Evolutionary conservation across 2,113 vertebrate species (phyloP).

Genomic region (Corapipo altera): DNA sequence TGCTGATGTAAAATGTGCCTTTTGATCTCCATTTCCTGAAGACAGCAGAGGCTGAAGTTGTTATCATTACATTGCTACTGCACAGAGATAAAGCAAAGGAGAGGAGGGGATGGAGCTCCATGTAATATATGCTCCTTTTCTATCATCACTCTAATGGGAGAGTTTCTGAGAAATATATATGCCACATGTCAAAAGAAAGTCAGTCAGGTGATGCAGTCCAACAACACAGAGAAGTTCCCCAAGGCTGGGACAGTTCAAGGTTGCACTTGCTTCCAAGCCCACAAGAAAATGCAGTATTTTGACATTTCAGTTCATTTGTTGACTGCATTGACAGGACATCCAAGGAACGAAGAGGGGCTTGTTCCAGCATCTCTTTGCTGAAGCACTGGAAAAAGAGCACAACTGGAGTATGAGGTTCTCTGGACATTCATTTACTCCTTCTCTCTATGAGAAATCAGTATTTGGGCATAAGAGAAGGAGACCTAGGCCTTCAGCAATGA

Average conservation of each 20-base stretch:
- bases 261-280: background rate
- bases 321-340: background rate
- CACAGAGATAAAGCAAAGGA: background rate
- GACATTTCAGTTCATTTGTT: background rate
- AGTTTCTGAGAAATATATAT: background rate
- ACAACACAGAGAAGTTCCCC: accelerated
- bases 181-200: background rate
- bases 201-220: background rate
- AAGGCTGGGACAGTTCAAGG: background rate
- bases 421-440: background rate
- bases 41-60: background rate
- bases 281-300: background rate
- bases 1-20: background rate
- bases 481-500: background rate
- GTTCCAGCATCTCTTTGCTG: background rate
- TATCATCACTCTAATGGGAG: background rate
- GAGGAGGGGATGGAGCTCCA: background rate
- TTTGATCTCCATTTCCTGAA: slow-evolving; percentile 12
- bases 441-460: background rate
- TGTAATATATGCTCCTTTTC: background rate
- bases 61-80: background rate
- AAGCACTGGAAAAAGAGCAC: background rate
- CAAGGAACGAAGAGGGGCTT: background rate
- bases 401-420: background rate
- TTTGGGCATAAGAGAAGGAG: background rate